Percentiles rank a stretch among this genome's conserved stretches.
These are phyloP conservation scores for Paramormyrops hopkinsi DNA, from an alignment of 2,797 vertebrate species.

Conservation along the genomic window DNA sequence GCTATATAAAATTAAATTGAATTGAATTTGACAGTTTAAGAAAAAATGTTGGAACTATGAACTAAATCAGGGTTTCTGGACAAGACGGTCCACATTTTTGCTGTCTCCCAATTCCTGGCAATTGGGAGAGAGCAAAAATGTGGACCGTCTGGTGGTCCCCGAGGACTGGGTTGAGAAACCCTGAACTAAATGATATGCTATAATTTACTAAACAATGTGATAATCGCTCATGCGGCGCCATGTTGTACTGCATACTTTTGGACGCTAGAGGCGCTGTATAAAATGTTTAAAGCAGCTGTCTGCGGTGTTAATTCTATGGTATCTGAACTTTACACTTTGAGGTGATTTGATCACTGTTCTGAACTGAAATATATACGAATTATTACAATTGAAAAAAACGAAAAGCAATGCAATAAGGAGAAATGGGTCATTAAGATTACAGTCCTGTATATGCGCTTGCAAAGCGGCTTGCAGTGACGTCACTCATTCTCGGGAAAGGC, in stretches of 20 bases:
- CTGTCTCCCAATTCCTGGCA: no score
- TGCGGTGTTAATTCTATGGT: constrained; percentile 7
- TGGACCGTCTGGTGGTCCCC: no score
- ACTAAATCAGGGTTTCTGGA: background rate
- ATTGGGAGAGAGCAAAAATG: no score
- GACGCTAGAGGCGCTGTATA: constrained; percentile 17
- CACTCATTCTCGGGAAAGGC: background rate
- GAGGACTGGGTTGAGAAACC: background rate
- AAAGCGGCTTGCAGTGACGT: constrained; percentile 10
- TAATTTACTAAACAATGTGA: background rate
- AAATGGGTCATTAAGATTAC: background rate
- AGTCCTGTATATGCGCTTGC: background rate
- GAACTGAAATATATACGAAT: background rate
- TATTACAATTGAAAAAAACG: background rate
- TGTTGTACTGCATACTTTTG: background rate
- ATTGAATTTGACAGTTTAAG: background rate
- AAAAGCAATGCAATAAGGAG: background rate
- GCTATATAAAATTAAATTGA: background rate
- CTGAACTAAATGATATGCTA: background rate
- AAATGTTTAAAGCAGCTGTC: background rate
- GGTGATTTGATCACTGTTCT: background rate
- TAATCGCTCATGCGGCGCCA: background rate
- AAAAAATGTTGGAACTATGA: background rate
- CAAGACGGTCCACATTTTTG: no score
- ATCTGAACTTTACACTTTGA: background rate